Conservation (phyloP, 2,113 vertebrate genomes). For the Axis porcinus region DNA sequence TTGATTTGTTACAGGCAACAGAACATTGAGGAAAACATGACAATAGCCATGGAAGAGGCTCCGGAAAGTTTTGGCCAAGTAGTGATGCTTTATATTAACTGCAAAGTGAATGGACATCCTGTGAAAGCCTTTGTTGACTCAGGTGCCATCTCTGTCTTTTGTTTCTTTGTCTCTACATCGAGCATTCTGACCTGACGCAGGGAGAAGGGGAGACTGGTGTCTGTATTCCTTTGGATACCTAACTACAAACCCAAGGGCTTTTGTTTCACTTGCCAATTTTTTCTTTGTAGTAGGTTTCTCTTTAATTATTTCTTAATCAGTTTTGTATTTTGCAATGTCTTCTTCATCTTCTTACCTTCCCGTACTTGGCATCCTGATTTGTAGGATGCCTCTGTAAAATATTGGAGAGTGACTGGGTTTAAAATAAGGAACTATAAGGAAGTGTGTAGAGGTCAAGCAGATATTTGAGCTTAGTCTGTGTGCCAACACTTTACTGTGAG, state of each 20-base stretch:
- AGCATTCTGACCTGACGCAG: not conserved
- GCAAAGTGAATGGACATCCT: constrained; percentile 97
- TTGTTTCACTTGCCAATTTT: not conserved
- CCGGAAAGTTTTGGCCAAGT: constrained; percentile 99
- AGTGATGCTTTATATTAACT: constrained; percentile 99
- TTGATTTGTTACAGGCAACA: constrained; percentile 88
- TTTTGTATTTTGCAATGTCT: not conserved
- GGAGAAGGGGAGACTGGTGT: not conserved
- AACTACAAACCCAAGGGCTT: not conserved
- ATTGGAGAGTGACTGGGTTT: not conserved
- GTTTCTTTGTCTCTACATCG: not conserved
- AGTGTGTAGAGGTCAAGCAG: not conserved
- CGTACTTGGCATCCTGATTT: not conserved
- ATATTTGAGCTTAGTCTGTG: not conserved
- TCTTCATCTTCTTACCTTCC: not conserved
- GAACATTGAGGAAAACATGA: constrained; percentile 99
- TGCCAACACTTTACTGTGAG: not conserved
- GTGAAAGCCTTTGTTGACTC: constrained; percentile 99
- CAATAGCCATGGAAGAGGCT: constrained; percentile 99
- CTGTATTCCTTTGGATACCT: not conserved
- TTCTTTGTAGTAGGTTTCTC: not conserved
- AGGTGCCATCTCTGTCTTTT: constrained; percentile 77
- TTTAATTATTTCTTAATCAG: not conserved
- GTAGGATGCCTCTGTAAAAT: not conserved
- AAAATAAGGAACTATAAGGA: not conserved